phyloP scores from a whole-genome alignment of 2,797 vertebrate genomes.

The Champsocephalus gunnari region DNA sequence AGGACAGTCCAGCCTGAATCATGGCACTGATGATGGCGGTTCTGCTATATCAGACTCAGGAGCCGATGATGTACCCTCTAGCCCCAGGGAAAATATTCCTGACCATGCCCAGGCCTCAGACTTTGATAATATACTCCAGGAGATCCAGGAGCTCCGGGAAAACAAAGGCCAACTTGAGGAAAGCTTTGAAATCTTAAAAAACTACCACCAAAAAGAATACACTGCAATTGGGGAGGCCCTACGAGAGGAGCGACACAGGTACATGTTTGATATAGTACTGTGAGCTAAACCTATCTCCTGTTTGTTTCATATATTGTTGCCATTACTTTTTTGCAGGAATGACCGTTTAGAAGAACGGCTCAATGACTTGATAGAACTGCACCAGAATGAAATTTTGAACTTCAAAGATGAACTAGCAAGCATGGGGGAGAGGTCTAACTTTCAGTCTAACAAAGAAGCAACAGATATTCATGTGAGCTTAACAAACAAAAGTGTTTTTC shows the following conservation, averaged over 20 bases:
- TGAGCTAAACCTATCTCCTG: background rate
- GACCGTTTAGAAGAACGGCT: constrained; percentile 91
- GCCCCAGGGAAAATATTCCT: constrained; percentile 88
- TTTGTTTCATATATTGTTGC: constrained; percentile 1
- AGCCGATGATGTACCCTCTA: constrained; percentile 79
- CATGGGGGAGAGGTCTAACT: constrained; percentile 92
- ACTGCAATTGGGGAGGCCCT: constrained; percentile 88
- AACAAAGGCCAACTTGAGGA: constrained; percentile 87
- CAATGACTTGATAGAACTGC: constrained; percentile 91
- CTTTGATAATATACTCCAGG: constrained; percentile 86
- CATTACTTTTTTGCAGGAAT: constrained; percentile 79
- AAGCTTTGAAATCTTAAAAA: constrained; percentile 88
- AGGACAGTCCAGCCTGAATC: constrained; percentile 87
- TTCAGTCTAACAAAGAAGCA: constrained; percentile 87
- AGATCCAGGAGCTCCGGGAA: constrained; percentile 90
- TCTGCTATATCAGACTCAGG: constrained; percentile 90
- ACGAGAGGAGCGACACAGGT: constrained; percentile 91
- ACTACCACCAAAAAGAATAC: constrained; percentile 89
- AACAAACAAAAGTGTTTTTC: background rate
- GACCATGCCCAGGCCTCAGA: constrained; percentile 86
- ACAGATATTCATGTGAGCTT: constrained; percentile 72
- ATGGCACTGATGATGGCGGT: constrained; percentile 90
- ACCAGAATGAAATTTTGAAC: constrained; percentile 93
- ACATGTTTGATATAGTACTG: background rate
- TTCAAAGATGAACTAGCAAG: constrained; percentile 92